Evolutionary conservation across 2,888 invertebrate genomes (phyloP).

Genomic region (Stomorhina lunata): DNA sequence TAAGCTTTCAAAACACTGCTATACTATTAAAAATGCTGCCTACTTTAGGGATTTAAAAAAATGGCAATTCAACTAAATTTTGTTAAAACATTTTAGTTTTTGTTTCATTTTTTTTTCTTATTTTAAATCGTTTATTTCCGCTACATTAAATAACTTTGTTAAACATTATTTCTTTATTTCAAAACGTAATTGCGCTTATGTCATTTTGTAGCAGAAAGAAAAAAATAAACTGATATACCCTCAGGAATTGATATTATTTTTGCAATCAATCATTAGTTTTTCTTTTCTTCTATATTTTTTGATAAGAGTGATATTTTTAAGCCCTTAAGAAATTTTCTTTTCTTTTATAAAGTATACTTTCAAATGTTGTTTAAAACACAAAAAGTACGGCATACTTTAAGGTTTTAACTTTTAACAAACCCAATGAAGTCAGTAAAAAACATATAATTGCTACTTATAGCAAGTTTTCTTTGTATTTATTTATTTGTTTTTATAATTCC

Average conservation of each 20-base stretch:
- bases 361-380: background rate
- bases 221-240: no score
- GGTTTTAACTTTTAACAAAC: background rate
- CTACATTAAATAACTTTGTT: background rate
- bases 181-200: background rate
- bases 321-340: background rate
- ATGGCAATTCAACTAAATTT: no score
- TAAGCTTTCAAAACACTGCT: background rate
- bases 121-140: background rate
- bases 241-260: background rate
- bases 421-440: background rate
- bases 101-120: no score
- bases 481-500: constrained; percentile 19
- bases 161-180: background rate
- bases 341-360: background rate
- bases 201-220: no score
- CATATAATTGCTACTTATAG: constrained; percentile 7
- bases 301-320: no score
- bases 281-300: background rate
- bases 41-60: background rate
- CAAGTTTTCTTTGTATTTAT: no score
- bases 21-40: background rate
- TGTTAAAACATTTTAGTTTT: no score
- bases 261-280: background rate
- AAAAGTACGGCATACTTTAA: background rate